A percentile compares a stretch with the other conserved stretches of the same genome.
These are phyloP conservation scores for Schizopygopsis malacanthus DNA, from an alignment of 2,797 vertebrate species.

Conservation along the genomic window DNA sequence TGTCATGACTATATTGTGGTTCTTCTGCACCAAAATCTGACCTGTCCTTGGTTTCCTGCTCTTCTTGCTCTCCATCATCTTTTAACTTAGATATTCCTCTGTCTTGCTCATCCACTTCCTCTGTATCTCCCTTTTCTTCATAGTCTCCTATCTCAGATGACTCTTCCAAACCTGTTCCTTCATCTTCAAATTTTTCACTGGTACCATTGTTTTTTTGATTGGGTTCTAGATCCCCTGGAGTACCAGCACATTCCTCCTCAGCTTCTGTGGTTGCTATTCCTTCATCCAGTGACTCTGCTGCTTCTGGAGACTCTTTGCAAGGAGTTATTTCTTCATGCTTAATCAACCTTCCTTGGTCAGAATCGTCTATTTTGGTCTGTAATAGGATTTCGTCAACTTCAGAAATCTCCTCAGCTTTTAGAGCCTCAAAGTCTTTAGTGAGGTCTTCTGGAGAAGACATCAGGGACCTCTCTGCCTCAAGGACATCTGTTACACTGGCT, in stretches of 20 bases:
- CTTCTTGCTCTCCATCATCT: conserved; percentile 73
- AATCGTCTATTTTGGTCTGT: conserved; percentile 74
- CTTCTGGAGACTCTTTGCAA: conserved; percentile 85
- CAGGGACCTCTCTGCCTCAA: conserved; percentile 85
- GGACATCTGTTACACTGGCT: conserved; percentile 68
- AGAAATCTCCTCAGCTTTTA: conserved; percentile 85
- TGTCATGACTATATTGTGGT: conserved; percentile 61
- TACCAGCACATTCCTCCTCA: conserved; percentile 88
- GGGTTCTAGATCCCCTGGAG: conserved; percentile 86
- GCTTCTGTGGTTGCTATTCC: conserved; percentile 93
- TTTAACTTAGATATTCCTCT: conserved; percentile 56
- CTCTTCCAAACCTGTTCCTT: conserved; percentile 92
- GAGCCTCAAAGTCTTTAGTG: conserved; percentile 94
- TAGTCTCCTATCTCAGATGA: conserved; percentile 89
- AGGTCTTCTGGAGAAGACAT: conserved; percentile 98
- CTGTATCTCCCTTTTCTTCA: conserved; percentile 92
- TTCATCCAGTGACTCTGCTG: conserved; percentile 89
- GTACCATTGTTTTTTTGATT: conserved; percentile 84
- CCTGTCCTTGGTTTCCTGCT: conserved; percentile 68
- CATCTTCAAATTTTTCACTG: conserved; percentile 91
- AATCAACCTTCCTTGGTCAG: conserved; percentile 70
- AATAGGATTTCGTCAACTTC: conserved; percentile 79
- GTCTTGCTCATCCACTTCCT: conserved; percentile 86
- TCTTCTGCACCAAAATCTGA: conserved; percentile 72
- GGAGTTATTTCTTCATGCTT: conserved; percentile 78